Evolutionary conservation across 2,113 vertebrate genomes (phyloP).

Genomic region (Oenanthe oenanthe): DNA sequence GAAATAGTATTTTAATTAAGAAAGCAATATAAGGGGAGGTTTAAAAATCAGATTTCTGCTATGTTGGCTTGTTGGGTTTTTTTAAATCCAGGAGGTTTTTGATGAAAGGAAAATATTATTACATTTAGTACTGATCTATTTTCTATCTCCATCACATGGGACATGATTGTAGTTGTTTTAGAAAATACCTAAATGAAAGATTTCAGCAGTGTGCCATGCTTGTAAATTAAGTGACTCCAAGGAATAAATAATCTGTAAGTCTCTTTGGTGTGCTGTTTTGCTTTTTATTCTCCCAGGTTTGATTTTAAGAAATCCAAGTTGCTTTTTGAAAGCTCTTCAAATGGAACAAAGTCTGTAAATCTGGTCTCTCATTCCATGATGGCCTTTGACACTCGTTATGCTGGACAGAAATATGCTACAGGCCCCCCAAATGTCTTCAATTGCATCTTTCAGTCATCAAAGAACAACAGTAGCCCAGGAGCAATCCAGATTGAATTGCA

Average conservation of each 20-base stretch:
- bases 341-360: constrained; percentile 91
- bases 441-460: constrained; percentile 94
- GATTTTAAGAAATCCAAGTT: constrained; percentile 98
- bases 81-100: neutral
- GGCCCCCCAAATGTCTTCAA: constrained; percentile 83
- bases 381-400: constrained; percentile 91
- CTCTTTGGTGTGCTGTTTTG: neutral
- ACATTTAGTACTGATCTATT: neutral
- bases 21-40: neutral
- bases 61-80: rapidly evolving
- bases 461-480: constrained; percentile 82
- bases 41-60: neutral
- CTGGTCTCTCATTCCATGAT: constrained; percentile 96
- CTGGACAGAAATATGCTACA: constrained; percentile 42
- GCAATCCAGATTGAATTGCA: constrained; percentile 94
- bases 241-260: neutral
- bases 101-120: neutral
- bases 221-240: neutral
- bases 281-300: constrained; percentile 79
- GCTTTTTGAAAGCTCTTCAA: constrained; percentile 95
- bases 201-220: neutral
- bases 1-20: neutral
- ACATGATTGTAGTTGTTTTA: neutral
- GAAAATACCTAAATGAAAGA: neutral
- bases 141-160: neutral